Evolutionary conservation across 2,797 vertebrate species (phyloP), one percentile per base, ranked within the genome.

Genomic region (Brachymystax lenok): DNA sequence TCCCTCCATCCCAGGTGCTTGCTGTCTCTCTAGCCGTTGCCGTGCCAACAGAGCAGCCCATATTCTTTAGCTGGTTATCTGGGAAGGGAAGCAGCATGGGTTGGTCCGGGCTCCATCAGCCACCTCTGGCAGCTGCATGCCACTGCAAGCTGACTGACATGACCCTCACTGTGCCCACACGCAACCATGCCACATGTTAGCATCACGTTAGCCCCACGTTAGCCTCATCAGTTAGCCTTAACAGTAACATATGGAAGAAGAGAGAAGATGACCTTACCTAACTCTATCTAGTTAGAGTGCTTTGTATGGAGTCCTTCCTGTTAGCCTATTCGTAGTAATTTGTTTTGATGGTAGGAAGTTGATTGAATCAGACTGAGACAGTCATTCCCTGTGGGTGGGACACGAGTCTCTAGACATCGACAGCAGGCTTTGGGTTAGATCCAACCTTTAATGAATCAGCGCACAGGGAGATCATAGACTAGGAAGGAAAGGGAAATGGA

Each of bases 121-220:
- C 52, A 80, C 77, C 84, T 77, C 74, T 76, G 77, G 79, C 76
- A 74, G 75, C 46, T 33, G 14, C 59, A 78, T 81, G 73, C 79
- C 78, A 80, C 59, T 76, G 75, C 76, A 71, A 12, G 10, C 40
- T 46, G 78, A 40, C 72, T 56, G 13, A 72, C 79, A 59, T 85
- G 56, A 59, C 83, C 74, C 76, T 51, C 51, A 51, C 40, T 51
- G 78, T 80, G 73, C 21, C 52, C 66, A 46, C 10, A 24, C 10
- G 24, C 67, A 59, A 54, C 50, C 27, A 66, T 66, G 12, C 63
- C 51, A 61, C 73, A 52, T 19, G 27, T 59, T n/a, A 59, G n/a
- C 17, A 5, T 59, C n/a, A 56, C 19, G 3, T 56, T 56, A 17
- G 19, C 54, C 19, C 40, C 40, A 10, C 40, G 8, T 40, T 40